These are phyloP conservation scores for Epistrophe grossulariae DNA, from an alignment of 2,888 invertebrate species.

Conservation along the genomic window DNA sequence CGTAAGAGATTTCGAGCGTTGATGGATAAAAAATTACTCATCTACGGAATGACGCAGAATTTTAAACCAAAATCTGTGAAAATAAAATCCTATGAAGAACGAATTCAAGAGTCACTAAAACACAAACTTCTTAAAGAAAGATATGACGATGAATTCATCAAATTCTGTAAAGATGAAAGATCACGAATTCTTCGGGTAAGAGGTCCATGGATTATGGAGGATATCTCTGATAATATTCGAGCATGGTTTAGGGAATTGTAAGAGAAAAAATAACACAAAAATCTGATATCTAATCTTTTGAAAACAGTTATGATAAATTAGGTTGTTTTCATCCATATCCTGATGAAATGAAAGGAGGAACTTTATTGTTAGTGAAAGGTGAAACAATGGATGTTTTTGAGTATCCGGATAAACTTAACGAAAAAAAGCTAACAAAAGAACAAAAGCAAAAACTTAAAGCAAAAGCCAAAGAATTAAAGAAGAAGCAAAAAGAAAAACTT, in stretches of 20 bases:
- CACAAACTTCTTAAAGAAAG: constrained; percentile 69
- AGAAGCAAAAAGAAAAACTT: constrained; percentile 77
- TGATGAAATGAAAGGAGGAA: constrained; percentile 84
- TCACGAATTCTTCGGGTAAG: constrained; percentile 84
- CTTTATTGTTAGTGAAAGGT: constrained; percentile 84
- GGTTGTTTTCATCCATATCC: constrained; percentile 84
- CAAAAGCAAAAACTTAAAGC: constrained; percentile 80
- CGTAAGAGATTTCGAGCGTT: constrained; percentile 74
- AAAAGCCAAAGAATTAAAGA: constrained; percentile 76
- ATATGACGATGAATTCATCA: constrained; percentile 81
- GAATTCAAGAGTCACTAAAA: constrained; percentile 75
- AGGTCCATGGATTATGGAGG: constrained; percentile 87
- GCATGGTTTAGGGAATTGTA: constrained; percentile 90
- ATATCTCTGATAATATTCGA: constrained; percentile 89
- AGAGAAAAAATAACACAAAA: constrained; percentile 36
- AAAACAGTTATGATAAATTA: constrained; percentile 79
- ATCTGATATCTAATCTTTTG: background rate
- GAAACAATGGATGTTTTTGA: constrained; percentile 83
- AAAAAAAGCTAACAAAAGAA: constrained; percentile 79
- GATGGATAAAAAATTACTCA: constrained; percentile 79
- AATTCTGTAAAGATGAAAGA: constrained; percentile 84
- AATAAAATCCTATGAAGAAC: constrained; percentile 77
- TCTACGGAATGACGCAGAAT: constrained; percentile 81
- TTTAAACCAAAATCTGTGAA: constrained; percentile 81
- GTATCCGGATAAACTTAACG: constrained; percentile 79